A percentile compares a stretch with the other conserved stretches of the same genome.
These are phyloP conservation scores for Poecilia gillii DNA, from an alignment of 2,797 vertebrate species.

Conservation along the genomic window DNA sequence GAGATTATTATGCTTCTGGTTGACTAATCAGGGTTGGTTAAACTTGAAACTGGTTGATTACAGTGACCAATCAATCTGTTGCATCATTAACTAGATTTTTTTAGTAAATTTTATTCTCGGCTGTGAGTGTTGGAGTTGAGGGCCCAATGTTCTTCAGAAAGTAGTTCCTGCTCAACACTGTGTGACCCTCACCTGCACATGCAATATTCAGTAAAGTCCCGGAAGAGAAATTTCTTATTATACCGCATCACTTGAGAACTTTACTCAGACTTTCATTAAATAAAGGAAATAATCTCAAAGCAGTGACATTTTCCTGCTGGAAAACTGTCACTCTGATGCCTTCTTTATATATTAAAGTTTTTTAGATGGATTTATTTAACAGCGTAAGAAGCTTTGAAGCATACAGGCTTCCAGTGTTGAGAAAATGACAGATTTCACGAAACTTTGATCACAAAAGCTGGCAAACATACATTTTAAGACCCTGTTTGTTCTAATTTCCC, in stretches of 20 bases:
- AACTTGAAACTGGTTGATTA: not conserved
- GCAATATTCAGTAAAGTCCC: not conserved
- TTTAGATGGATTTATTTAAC: conserved; percentile 5
- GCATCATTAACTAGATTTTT: not conserved
- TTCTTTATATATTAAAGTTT: not conserved
- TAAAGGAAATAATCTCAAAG: not conserved
- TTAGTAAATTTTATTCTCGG: not conserved
- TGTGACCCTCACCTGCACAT: not conserved
- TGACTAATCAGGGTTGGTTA: not conserved
- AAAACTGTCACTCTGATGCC: conserved; percentile 5
- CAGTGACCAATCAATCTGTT: not conserved
- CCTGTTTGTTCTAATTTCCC: not conserved
- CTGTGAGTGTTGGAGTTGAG: not conserved
- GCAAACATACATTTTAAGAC: conserved; percentile 11
- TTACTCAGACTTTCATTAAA: not conserved
- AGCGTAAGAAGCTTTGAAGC: conserved; percentile 7
- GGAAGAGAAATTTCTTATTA: not conserved
- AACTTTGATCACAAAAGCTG: conserved; percentile 2
- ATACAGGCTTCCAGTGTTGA: not conserved
- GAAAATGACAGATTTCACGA: conserved; percentile 12
- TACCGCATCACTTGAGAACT: not conserved
- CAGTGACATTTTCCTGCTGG: not conserved
- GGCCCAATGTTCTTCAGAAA: not conserved
- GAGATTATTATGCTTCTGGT: not conserved
- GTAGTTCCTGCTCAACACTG: not conserved